Evolutionary conservation across 1,140 invertebrate genomes (phyloP).

Genomic region (Harpegnathos saltator): DNA sequence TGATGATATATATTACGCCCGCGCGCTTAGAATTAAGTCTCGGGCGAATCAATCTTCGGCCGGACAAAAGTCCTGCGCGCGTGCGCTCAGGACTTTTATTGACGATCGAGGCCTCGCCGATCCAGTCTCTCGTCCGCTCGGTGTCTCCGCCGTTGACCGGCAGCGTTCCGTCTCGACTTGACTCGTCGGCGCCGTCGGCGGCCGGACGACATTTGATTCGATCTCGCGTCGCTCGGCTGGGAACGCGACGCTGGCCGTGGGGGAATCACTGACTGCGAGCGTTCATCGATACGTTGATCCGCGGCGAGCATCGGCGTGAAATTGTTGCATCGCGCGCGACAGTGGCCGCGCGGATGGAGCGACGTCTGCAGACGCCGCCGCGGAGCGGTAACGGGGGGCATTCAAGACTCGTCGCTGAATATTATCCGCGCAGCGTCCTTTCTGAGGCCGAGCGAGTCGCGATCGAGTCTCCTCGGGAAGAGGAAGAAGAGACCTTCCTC

Average conservation of each 20-base stretch:
- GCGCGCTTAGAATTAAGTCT: slow-evolving; percentile 44
- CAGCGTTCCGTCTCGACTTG: slow-evolving; percentile 58
- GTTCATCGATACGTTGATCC: slow-evolving; percentile 40
- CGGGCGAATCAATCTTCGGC: slow-evolving; percentile 38
- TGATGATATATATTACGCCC: slow-evolving; percentile 38
- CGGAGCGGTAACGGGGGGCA: too few relatives aligned
- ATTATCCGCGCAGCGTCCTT: too few relatives aligned
- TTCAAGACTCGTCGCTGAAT: too few relatives aligned
- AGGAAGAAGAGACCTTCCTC: too few relatives aligned
- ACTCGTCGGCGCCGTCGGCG: slow-evolving; percentile 10
- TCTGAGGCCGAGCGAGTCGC: too few relatives aligned
- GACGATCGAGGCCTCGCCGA: slow-evolving; percentile 23
- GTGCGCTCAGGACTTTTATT: slow-evolving; percentile 43
- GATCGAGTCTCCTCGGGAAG: too few relatives aligned
- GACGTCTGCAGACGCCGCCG: not conserved
- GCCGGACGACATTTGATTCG: slow-evolving; percentile 25
- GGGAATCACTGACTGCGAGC: slow-evolving; percentile 39
- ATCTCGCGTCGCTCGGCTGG: slow-evolving; percentile 37
- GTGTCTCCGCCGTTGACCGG: slow-evolving; percentile 43
- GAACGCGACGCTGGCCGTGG: slow-evolving; percentile 17
- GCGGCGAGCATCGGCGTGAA: slow-evolving; percentile 9
- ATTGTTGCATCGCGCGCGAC: slow-evolving; percentile 18
- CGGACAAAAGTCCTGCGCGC: slow-evolving; percentile 24
- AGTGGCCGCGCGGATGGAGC: too few relatives aligned
- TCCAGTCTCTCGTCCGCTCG: slow-evolving; percentile 46